Conservation (phyloP, 2,797 vertebrate genomes). For the Stomatorhinus walkeri region DNA sequence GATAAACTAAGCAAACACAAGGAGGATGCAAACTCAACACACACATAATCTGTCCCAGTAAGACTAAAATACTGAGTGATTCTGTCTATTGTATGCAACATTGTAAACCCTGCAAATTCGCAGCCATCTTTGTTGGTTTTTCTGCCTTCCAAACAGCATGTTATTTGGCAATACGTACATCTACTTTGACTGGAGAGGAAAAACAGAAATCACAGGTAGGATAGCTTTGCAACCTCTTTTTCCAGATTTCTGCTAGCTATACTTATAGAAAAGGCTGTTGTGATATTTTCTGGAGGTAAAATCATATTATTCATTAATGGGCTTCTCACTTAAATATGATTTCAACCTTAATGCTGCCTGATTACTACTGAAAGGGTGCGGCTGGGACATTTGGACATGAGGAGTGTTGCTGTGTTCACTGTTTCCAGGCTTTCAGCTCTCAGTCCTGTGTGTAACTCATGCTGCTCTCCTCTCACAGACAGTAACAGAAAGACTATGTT, state of each 20-base stretch:
- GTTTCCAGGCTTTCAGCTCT: not conserved
- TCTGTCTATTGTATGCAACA: slow-evolving; percentile 39
- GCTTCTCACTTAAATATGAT: not conserved
- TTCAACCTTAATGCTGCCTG: not conserved
- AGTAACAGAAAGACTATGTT: slow-evolving; percentile 61
- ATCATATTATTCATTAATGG: not conserved
- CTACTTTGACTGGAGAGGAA: slow-evolving; percentile 71
- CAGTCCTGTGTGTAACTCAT: not conserved
- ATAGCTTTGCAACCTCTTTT: not conserved
- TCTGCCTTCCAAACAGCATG: slow-evolving; percentile 54
- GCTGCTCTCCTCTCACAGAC: slow-evolving; percentile 42
- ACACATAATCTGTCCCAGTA: not conserved
- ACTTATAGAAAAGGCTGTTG: not conserved
- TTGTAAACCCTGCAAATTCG: not conserved
- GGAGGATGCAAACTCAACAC: not conserved
- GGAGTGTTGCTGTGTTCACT: not conserved
- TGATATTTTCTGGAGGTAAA: not conserved
- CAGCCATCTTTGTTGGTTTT: not conserved
- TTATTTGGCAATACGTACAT: slow-evolving; percentile 74
- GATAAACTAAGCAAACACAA: not conserved
- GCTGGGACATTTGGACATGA: not conserved
- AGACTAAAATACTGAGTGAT: not conserved
- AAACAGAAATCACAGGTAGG: slow-evolving; percentile 62
- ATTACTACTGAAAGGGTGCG: not conserved
- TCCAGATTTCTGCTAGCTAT: not conserved